Conservation (phyloP, 1,140 invertebrate species). For the Carposina sasakii region DNA sequence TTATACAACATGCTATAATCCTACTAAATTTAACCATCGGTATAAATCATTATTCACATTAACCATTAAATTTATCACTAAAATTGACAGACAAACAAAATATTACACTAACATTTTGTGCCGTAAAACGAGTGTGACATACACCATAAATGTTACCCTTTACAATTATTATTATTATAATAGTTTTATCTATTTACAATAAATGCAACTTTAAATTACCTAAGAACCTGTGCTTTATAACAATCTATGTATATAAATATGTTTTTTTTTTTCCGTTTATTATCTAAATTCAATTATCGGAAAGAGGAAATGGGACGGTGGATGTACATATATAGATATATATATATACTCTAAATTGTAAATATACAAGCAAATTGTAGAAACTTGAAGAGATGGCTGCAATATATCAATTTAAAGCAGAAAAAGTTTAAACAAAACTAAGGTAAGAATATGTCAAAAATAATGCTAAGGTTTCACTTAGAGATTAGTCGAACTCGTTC, state of each 20-base stretch:
- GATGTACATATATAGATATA: too few relatives aligned
- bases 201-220: constrained; percentile 66
- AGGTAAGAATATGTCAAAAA: too few relatives aligned
- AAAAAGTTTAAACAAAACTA: too few relatives aligned
- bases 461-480: too few relatives aligned
- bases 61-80: constrained; percentile 53
- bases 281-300: constrained; percentile 57
- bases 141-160: constrained; percentile 59
- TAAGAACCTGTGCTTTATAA: constrained; percentile 69
- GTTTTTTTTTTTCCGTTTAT: constrained; percentile 53
- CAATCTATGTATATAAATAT: constrained; percentile 71
- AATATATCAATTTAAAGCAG: too few relatives aligned
- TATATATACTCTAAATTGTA: constrained; percentile 40
- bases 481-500: too few relatives aligned
- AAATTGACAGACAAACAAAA: constrained; percentile 69
- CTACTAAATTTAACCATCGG: constrained; percentile 16
- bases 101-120: constrained; percentile 64
- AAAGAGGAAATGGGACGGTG: constrained; percentile 68
- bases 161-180: constrained; percentile 43
- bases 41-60: constrained; percentile 47
- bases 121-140: constrained; percentile 69
- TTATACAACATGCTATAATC: too few relatives aligned
- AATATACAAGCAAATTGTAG: constrained; percentile 44
- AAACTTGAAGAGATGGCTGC: too few relatives aligned
- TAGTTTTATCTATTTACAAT: constrained; percentile 62